These are phyloP conservation scores for Propithecus perrieri DNA, from an alignment of 2,797 vertebrate genomes.

Conservation along the genomic window DNA sequence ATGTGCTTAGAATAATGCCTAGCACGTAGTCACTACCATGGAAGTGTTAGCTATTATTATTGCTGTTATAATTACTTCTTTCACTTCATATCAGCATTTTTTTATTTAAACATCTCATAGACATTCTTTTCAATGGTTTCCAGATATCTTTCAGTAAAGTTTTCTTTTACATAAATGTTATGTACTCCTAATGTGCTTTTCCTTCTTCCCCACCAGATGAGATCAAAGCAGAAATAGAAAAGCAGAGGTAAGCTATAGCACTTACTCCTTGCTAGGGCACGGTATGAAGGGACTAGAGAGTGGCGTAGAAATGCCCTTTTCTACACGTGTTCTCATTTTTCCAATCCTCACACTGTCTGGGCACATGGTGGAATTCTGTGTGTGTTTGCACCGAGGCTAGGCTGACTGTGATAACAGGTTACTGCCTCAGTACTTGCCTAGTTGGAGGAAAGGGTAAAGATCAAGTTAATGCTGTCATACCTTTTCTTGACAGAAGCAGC, in stretches of 20 bases:
- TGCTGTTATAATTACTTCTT: not conserved
- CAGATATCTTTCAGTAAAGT: not conserved
- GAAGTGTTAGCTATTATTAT: not conserved
- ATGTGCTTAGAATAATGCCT: not conserved
- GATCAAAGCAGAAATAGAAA: constrained; percentile 96
- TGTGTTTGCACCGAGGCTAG: not conserved
- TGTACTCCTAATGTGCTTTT: constrained; percentile 52
- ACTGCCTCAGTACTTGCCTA: not conserved
- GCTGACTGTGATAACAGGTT: not conserved
- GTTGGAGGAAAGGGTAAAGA: not conserved
- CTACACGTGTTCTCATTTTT: not conserved
- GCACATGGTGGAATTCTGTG: not conserved
- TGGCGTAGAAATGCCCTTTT: not conserved
- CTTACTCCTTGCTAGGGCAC: not conserved
- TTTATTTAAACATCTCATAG: not conserved
- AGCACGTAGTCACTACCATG: not conserved
- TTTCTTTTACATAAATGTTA: constrained; percentile 20
- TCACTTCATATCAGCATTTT: not conserved
- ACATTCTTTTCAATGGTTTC: constrained; percentile 25
- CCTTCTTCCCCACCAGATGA: constrained; percentile 90
- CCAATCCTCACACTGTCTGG: not conserved
- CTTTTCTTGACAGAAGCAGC: not conserved
- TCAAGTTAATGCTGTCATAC: not conserved
- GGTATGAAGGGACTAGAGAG: not conserved
- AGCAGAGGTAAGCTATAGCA: constrained; percentile 91